Evolutionary conservation across 2,888 invertebrate species (phyloP), one percentile per base, ranked within the genome.

Genomic region (Subacronicta megacephala): DNA sequence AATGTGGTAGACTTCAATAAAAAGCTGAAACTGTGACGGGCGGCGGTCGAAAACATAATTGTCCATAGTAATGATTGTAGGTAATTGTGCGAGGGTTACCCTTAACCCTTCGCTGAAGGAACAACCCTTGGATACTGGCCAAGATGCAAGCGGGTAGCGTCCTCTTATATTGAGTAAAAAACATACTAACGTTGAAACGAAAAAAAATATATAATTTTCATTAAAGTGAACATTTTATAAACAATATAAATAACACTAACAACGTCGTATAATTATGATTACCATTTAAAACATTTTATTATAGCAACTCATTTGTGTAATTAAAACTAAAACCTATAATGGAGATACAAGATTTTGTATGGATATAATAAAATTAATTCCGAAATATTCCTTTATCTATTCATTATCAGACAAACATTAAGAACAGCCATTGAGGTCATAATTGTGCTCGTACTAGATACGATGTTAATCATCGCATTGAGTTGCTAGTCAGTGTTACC

Each of bases 21-120:
- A 93, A 93, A 92, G 87, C 90, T 88, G 88, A 82, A 84, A 87
- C 85, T 90, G 90, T 87, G 88, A 88, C 89, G 89, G 84, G 77
- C 78, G 80, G 82, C 80, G 88, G 89, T 84, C 85, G 85, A 85
- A 84, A 86, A 90, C 89, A 90, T 90, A 92, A 92, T 92, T 89
- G 91, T 90, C 86, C 84, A 88, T 89, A 85, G 91, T 92, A 91
- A 92, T 90, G 88, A 93, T 93, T 90, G 92, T 90, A 89, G 91
- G 90, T 92, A 93, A 93, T 93, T 92, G 91, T 85, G 78, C 82
- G 82, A 76, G 90, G 89, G 84, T 78, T 82, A 78, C 87, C 89
- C 87, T 89, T 89, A 87, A 91, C 90, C 93, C 92, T 90, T 88
- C 78, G 77, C 71, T 73, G 84, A 86, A 90, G 90, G 86, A 88